These are phyloP conservation scores for Semicossyphus pulcher DNA, from an alignment of 2,113 vertebrate genomes.

Conservation along the genomic window DNA sequence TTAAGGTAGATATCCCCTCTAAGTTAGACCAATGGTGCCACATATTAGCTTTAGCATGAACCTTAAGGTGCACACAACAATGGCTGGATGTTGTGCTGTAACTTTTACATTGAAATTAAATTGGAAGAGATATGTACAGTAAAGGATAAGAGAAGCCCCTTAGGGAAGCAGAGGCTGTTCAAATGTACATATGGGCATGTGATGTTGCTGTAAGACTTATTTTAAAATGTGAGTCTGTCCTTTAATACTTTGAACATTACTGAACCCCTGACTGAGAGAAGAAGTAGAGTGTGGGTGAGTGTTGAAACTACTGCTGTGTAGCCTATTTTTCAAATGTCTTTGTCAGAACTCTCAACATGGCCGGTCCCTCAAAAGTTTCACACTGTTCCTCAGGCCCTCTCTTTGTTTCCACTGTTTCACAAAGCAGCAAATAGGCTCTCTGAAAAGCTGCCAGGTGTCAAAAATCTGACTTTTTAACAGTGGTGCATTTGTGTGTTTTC, in stretches of 20 bases:
- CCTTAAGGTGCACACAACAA: no score
- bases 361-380: slow-evolving; percentile 59
- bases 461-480: slow-evolving; percentile 42
- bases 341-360: slow-evolving; percentile 35
- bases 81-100: no score
- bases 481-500: slow-evolving; percentile 45
- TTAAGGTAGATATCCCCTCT: no score
- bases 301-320: slow-evolving; percentile 23
- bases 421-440: slow-evolving; percentile 36
- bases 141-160: no score
- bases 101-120: no score
- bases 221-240: neutral
- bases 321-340: slow-evolving; percentile 41
- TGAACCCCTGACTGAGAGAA: slow-evolving; percentile 1
- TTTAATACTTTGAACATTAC: neutral
- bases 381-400: slow-evolving; percentile 43
- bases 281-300: slow-evolving; percentile 5
- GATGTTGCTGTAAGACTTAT: neutral
- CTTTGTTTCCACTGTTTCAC: slow-evolving; percentile 47
- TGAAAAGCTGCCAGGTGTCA: slow-evolving; percentile 69
- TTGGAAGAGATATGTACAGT: no score
- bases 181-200: neutral
- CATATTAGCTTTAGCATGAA: no score
- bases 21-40: no score
- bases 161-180: no score